Evolutionary conservation across 2,888 invertebrate species (phyloP), one percentile per base, ranked within the genome.

Genomic region (Apamea anceps): DNA sequence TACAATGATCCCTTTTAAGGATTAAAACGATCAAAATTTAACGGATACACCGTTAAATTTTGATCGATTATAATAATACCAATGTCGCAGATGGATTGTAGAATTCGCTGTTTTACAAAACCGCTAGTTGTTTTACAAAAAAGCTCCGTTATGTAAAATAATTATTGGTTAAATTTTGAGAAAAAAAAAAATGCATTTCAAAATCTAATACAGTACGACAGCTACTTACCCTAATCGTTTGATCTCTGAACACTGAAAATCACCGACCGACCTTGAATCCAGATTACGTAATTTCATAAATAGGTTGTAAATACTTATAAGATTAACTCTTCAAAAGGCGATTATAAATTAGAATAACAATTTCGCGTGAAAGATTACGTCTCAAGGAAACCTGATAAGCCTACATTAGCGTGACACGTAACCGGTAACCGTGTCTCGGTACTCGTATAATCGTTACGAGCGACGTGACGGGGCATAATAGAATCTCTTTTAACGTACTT

Each of bases 351-450:
- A 84, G 65, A 80, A 80, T 84, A 62, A 72, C 74, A 77, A 71
- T 79, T 83, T 83, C 63, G 54, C 70, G 60, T 77, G 75, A 85
- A 77, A 75, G 81, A 85, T 84, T 74, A 75, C 73, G 67, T 76
- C 67, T 67, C 66, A 67, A 80, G 77, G 81, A 81, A 77, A 84
- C 87, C 81, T 85, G 85, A 81, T 81, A 87, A 84, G 85, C 77
- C 54, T 87, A 37, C 54, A 67, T 87, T 77, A 84, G 70, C 75
- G 81, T 75, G 70, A 75, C 81, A 84, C 75, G 87, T 62, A 42
- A 70, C 66, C 60, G 42, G 85, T 87, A 63, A 73, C 75, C 81
- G 77, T 85, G 85, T 77, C 85, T 57, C 72, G 48, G 75, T 85
- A 32, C 32, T 32, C 2, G 32, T 32, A 77, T 87, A 85, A 85